phyloP scores from a whole-genome alignment of 2,113 vertebrate genomes.

The Rhynchomys soricoides region DNA sequence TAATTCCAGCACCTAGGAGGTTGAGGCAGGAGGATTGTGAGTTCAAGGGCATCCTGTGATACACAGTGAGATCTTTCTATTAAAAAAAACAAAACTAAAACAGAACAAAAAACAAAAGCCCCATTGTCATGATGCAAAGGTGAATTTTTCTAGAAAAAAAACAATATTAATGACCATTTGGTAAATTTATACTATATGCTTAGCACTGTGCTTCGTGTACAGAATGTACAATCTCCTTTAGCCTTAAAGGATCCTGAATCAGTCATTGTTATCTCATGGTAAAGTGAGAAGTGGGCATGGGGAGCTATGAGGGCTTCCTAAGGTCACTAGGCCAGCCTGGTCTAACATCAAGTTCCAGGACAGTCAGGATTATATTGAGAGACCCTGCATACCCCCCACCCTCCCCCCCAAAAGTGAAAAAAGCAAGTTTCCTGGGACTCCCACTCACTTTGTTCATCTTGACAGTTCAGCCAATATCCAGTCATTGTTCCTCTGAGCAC shows the following conservation, averaged over 20 bases:
- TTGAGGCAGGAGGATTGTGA: background rate
- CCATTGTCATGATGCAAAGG: background rate
- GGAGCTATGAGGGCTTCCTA: too few relatives aligned
- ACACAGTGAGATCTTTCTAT: too few relatives aligned
- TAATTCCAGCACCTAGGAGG: background rate
- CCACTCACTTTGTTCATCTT: background rate
- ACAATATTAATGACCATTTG: background rate
- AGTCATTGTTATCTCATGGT: background rate
- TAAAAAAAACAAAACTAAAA: background rate
- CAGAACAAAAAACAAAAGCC: too few relatives aligned
- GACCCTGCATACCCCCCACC: background rate
- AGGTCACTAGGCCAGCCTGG: background rate
- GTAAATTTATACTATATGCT: too few relatives aligned
- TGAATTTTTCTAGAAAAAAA: background rate
- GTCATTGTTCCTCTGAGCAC: background rate
- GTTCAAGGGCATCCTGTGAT: background rate
- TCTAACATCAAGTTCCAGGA: background rate
- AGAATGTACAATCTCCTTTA: background rate
- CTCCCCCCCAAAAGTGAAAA: background rate
- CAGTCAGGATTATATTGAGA: background rate
- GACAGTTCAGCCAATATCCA: background rate
- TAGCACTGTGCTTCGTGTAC: background rate
- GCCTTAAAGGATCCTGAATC: background rate
- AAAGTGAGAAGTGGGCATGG: background rate
- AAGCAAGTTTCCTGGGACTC: background rate